Conservation (phyloP, 2,113 vertebrate genomes). For the Microcebus murinus region DNA sequence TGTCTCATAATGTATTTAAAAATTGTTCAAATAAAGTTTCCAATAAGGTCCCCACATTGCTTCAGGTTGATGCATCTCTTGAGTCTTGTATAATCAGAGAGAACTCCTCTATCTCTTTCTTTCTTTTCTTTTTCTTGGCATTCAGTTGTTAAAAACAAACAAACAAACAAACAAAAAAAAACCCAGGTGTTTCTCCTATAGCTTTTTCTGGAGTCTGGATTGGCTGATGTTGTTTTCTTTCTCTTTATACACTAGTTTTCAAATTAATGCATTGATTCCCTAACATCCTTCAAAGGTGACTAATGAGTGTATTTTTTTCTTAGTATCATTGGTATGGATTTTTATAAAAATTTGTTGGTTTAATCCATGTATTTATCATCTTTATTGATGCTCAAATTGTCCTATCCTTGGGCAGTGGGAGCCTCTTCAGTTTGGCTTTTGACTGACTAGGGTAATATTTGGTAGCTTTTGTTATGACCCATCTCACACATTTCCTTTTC, state of each 20-base stretch:
- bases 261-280: not conserved
- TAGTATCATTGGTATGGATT: not conserved
- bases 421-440: not conserved
- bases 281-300: not conserved
- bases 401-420: not conserved
- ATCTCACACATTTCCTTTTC: not conserved
- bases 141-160: not conserved
- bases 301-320: not conserved
- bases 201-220: not conserved
- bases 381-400: not conserved
- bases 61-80: not conserved
- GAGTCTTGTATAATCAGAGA: not conserved
- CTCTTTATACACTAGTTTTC: not conserved
- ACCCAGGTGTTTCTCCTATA: not conserved
- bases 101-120: not conserved
- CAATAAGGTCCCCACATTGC: not conserved
- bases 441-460: not conserved
- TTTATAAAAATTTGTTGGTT: not conserved
- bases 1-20: conserved; percentile 16
- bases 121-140: not conserved
- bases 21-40: conserved; percentile 4
- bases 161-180: not conserved
- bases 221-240: not conserved
- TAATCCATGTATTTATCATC: not conserved
- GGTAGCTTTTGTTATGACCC: not conserved